Evolutionary conservation across 2,113 vertebrate genomes (phyloP).

Genomic region (Mystacornis crossleyi): DNA sequence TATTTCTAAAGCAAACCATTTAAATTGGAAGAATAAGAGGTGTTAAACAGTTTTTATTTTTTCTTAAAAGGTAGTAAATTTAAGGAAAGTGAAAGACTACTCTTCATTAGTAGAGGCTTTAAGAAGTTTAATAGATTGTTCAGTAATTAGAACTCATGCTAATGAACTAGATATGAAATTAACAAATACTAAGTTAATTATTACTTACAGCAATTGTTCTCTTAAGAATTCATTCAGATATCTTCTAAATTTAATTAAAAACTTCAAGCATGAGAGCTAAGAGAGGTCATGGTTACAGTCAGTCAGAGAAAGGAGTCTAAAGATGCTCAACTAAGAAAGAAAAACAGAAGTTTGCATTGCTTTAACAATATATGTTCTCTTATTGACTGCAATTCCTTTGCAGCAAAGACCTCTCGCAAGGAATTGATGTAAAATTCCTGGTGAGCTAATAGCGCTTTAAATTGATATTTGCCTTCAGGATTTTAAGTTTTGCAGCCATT

Average conservation of each 20-base stretch:
- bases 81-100: not conserved
- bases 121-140: not conserved
- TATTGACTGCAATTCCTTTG: not conserved
- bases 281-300: not conserved
- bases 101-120: not conserved
- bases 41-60: not conserved
- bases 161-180: conserved; percentile 15
- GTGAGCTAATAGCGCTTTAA: not conserved
- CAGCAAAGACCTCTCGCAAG: not conserved
- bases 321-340: not conserved
- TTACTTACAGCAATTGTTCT: not conserved
- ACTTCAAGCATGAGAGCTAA: not conserved
- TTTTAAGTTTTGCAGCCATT: not conserved
- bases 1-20: not conserved
- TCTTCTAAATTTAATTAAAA: conserved; percentile 28
- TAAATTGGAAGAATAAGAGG: not conserved
- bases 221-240: conserved; percentile 2
- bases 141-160: conserved; percentile 1
- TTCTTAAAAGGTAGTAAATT: not conserved
- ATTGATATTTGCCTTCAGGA: not conserved
- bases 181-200: conserved; percentile 14
- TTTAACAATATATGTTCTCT: not conserved
- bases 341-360: not conserved
- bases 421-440: not conserved
- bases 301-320: not conserved